These are phyloP conservation scores for Helicoverpa assulta DNA, from an alignment of 2,888 invertebrate species.

Conservation along the genomic window DNA sequence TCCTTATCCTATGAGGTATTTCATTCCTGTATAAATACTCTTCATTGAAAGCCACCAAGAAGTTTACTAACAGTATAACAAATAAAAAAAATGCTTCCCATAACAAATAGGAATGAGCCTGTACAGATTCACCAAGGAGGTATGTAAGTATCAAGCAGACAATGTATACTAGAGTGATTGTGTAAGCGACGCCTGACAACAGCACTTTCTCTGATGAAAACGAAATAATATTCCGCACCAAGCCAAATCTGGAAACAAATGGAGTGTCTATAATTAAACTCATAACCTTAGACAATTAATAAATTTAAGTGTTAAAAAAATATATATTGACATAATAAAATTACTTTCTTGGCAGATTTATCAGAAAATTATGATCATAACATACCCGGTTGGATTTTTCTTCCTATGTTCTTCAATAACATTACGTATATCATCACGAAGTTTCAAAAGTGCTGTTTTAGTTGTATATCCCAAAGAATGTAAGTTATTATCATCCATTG, in stretches of 20 bases:
- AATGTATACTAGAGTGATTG: constrained; percentile 82
- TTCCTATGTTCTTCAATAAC: constrained; percentile 92
- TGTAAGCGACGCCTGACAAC: constrained; percentile 85
- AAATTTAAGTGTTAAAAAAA: neutral
- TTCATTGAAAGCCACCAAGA: constrained; percentile 85
- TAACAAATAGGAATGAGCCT: constrained; percentile 82
- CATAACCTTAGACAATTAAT: neutral
- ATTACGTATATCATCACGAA: constrained; percentile 92
- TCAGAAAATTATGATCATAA: constrained; percentile 8
- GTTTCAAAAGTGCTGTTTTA: constrained; percentile 92
- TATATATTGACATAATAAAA: neutral
- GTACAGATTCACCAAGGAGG: constrained; percentile 80
- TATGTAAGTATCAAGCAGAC: constrained; percentile 82
- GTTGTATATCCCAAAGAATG: constrained; percentile 91
- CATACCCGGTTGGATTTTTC: constrained; percentile 86
- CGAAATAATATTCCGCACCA: constrained; percentile 82
- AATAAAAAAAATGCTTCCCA: constrained; percentile 86
- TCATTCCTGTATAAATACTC: constrained; percentile 88
- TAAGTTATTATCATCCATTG: constrained; percentile 79
- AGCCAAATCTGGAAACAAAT: constrained; percentile 76
- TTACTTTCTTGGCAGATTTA: constrained; percentile 1
- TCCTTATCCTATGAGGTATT: constrained; percentile 88
- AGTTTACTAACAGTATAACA: constrained; percentile 82
- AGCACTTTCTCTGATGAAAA: constrained; percentile 86
- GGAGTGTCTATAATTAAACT: constrained; percentile 16